Evolutionary conservation across 1,140 invertebrate genomes (phyloP), one percentile per base, ranked within the genome.

Genomic region (Hyphantria cunea): DNA sequence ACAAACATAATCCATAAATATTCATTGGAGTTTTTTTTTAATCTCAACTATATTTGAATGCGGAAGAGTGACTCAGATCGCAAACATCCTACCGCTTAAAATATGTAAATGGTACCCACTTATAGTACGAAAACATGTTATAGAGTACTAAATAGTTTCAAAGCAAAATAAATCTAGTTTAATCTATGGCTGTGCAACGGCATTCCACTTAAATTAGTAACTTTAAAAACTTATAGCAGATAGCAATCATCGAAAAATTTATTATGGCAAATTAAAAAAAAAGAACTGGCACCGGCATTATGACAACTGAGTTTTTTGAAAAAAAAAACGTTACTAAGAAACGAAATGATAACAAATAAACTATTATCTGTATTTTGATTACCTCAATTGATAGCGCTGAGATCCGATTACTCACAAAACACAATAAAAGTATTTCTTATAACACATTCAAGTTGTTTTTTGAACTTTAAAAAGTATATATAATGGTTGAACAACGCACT

Each of bases 401-500:
- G 58, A 70, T 70, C 63, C 59, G 37, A 65, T 59, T 52, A 48
- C 44, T 59, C 63, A 65, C 54, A 65, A 65, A 50, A 49, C 45
- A 49, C 51, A 34, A 11, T 39, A 47, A 53, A 62, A 53, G 50
- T 60, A 49, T 42, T 31, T 51, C 42, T 51, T 59, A 25, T 48
- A 58, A 52, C 63, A 66, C 63, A 49, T 58, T 56, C 53, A 44
- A 49, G 59, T 37, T 64, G 37, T 52, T 68, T 64, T 68, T 69
- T 64, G 33, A 65, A 67, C 51, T 63, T 59, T 63, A 68, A 67
- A 39, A 39, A 63, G 55, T 68, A 47, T 66, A 54, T 66, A 64
- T 68, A 69, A 71, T 62, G 72, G 66, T 74, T 63, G 69, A 66
- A 69, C 69, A 69, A 63, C 51, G 62, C 64, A 74, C 64, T 56